Evolutionary conservation across 23 tunicate genomes (phyloP).

Genomic region (Botrylloides violaceus): DNA sequence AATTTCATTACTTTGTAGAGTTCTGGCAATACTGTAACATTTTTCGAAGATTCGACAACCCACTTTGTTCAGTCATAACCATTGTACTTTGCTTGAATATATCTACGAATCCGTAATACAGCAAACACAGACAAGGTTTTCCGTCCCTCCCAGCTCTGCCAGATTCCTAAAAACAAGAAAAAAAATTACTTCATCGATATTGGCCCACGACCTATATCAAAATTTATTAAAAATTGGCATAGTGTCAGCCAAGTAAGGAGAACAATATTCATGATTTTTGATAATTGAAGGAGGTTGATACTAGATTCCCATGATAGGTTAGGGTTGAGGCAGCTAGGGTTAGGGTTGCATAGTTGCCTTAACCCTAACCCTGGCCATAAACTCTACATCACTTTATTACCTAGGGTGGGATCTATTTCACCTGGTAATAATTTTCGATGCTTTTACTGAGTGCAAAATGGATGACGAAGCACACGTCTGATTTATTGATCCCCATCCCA

Average conservation of each 20-base stretch:
- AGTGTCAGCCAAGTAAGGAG: too few relatives aligned
- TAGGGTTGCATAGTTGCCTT: too few relatives aligned
- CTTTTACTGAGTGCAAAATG: conserved; percentile 81
- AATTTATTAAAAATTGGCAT: too few relatives aligned
- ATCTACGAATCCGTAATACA: conserved; percentile 67
- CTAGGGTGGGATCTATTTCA: conserved; percentile 1
- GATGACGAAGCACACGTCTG: conserved; percentile 81
- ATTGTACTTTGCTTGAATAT: conserved; percentile 43
- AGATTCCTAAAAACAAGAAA: conserved; percentile 44
- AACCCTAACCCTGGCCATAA: too few relatives aligned
- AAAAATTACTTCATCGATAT: too few relatives aligned
- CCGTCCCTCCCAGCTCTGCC: conserved; percentile 96
- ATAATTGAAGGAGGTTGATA: too few relatives aligned
- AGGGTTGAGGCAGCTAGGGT: too few relatives aligned
- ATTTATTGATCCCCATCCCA: conserved; percentile 95
- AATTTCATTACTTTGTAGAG: conserved; percentile 24
- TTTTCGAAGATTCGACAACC: conserved; percentile 30
- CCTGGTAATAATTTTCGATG: conserved; percentile 90
- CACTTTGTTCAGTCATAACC: conserved; percentile 56
- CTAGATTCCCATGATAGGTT: too few relatives aligned
- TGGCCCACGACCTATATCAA: too few relatives aligned
- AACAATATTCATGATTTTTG: too few relatives aligned
- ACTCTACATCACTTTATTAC: background rate
- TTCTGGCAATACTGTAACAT: conserved; percentile 66
- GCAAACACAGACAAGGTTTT: conserved; percentile 55